Conservation (phyloP, 2,797 vertebrate genomes). For the Semotilus atromaculatus region DNA sequence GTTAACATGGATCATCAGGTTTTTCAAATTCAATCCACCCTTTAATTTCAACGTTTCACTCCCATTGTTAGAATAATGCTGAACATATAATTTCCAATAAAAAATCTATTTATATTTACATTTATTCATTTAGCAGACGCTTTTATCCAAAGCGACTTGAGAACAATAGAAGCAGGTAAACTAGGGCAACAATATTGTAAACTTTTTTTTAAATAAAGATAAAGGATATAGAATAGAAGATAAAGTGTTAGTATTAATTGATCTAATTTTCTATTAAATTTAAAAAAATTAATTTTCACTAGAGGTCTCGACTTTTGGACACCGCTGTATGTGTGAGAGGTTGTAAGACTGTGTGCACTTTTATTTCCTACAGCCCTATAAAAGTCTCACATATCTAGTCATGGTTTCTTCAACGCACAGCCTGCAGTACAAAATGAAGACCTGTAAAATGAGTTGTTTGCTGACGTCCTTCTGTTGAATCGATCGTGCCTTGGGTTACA, state of each 20-base stretch:
- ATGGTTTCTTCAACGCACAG: not conserved
- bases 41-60: not conserved
- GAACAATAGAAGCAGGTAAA: too few relatives aligned
- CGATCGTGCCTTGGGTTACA: not conserved
- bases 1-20: not conserved
- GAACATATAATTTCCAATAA: not conserved
- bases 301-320: not conserved
- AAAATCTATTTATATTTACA: not conserved
- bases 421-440: not conserved
- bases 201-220: too few relatives aligned
- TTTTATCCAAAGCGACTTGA: too few relatives aligned
- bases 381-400: not conserved
- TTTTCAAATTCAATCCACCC: not conserved
- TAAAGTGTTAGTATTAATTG: too few relatives aligned
- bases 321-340: not conserved
- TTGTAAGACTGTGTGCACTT: not conserved
- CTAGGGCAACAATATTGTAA: too few relatives aligned
- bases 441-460: slow-evolving; percentile 29
- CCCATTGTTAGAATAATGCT: not conserved
- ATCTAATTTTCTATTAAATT: too few relatives aligned
- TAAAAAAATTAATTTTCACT: not conserved
- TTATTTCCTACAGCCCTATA: not conserved
- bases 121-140: too few relatives aligned
- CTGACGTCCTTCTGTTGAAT: slow-evolving; percentile 11
- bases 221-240: too few relatives aligned